phyloP scores from a whole-genome alignment of 2,113 vertebrate species.

The Scartelaos histophorus region DNA sequence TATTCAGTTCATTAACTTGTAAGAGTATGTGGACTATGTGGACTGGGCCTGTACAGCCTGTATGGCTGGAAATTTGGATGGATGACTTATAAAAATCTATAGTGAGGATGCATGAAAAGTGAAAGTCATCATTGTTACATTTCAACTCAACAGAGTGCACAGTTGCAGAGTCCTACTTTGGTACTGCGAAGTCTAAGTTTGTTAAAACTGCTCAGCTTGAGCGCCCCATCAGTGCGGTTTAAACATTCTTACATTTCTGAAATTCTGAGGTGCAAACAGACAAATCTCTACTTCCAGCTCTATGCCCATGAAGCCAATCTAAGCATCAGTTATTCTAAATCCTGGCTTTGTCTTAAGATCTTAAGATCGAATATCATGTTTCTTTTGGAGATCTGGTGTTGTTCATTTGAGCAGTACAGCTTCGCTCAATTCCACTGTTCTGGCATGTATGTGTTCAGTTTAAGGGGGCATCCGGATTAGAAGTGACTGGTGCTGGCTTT shows the following conservation, averaged over 20 bases:
- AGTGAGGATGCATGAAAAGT: background rate
- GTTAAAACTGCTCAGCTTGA: no score
- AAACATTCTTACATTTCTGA: background rate
- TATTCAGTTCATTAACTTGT: slow-evolving; percentile 95
- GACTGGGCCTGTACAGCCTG: background rate
- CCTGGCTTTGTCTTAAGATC: slow-evolving; percentile 42
- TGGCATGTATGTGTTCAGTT: slow-evolving; percentile 33
- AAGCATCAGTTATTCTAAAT: background rate
- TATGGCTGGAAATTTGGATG: background rate
- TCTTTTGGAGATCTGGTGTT: slow-evolving; percentile 15
- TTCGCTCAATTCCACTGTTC: slow-evolving; percentile 24
- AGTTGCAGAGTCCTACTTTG: no score
- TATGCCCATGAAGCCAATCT: background rate
- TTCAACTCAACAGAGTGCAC: background rate
- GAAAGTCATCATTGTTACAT: background rate
- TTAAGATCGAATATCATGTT: slow-evolving; percentile 56
- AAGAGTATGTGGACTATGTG: slow-evolving; percentile 45
- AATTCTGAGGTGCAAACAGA: background rate
- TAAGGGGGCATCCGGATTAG: slow-evolving; percentile 44
- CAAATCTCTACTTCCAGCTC: background rate
- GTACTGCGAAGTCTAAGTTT: no score
- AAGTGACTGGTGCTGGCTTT: slow-evolving; percentile 50
- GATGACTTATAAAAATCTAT: background rate
- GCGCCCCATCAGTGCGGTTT: background rate
- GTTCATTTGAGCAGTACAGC: slow-evolving; percentile 22